Percentiles rank a stretch among this genome's conserved stretches.
phyloP scores from a whole-genome alignment of 37 sponge, comb jelly and placozoan species.

The Theonella swinhoei region DNA sequence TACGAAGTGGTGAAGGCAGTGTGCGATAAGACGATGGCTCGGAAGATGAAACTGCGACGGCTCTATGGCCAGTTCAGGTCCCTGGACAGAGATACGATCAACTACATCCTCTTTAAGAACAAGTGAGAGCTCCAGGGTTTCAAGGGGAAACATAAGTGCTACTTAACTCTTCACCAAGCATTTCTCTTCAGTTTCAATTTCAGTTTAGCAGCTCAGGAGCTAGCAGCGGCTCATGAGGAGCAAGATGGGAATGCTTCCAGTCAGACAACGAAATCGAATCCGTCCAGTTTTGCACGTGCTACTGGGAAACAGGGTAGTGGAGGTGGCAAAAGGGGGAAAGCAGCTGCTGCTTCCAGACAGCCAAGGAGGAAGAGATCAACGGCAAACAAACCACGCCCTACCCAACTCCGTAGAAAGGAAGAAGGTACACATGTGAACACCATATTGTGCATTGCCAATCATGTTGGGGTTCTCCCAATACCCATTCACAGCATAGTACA shows the following conservation, averaged over 20 bases:
- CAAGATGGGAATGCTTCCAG: neutral
- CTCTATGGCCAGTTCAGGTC: slow-evolving; percentile 25
- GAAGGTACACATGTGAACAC: too few species aligned
- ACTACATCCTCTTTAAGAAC: slow-evolving; percentile 17
- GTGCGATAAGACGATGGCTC: neutral
- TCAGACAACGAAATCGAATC: neutral
- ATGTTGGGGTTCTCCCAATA: too few species aligned
- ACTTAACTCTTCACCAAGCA: neutral
- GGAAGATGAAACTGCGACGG: neutral
- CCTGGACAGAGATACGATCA: neutral
- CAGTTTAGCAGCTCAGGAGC: neutral
- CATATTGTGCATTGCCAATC: too few species aligned
- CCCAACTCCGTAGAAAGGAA: too few species aligned
- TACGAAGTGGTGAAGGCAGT: neutral
- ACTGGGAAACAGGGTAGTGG: too few species aligned
- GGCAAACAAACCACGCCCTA: too few species aligned
- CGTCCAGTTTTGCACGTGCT: neutral
- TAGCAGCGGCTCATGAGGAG: neutral
- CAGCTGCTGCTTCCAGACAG: too few species aligned
- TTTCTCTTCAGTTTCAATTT: slow-evolving; percentile 13
- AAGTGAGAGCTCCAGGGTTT: slow-evolving; percentile 4
- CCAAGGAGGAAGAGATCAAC: too few species aligned
- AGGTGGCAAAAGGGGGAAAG: too few species aligned
- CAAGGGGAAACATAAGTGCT: too few species aligned
- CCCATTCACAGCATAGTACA: too few species aligned